These are phyloP conservation scores for pig (Sus scrofa) DNA, from an alignment of 2,113 vertebrate species.

Conservation along the genomic window DNA sequence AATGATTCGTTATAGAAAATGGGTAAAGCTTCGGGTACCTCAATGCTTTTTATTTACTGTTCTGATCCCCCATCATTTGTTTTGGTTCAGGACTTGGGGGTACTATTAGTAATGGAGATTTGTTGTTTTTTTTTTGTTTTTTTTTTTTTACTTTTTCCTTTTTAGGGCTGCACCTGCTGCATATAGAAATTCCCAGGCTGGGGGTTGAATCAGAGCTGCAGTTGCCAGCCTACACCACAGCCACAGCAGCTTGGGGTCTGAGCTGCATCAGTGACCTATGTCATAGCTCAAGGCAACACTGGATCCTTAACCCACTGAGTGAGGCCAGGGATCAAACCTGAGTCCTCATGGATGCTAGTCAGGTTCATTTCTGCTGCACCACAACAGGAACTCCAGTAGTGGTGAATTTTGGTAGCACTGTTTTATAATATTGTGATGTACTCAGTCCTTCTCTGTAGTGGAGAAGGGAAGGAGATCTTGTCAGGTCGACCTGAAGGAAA, in stretches of 20 bases:
- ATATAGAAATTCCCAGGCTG: too few species aligned
- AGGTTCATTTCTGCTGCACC: too few species aligned
- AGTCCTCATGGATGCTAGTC: too few species aligned
- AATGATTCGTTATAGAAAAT: constrained; percentile 32
- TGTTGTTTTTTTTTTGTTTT: background rate
- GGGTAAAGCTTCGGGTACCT: background rate
- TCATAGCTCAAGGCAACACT: too few species aligned
- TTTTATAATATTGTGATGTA: background rate
- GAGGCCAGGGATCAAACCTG: too few species aligned
- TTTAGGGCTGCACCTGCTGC: too few species aligned
- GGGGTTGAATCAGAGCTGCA: too few species aligned
- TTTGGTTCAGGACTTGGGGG: background rate
- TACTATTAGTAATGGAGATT: background rate
- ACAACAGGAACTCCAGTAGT: background rate
- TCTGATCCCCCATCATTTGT: background rate
- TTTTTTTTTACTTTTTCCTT: too few species aligned
- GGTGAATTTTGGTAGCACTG: background rate
- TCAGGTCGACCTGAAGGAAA: background rate
- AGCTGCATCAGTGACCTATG: too few species aligned
- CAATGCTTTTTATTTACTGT: background rate
- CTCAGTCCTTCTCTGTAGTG: background rate
- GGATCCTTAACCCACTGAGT: too few species aligned
- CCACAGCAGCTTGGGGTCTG: too few species aligned
- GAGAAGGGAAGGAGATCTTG: background rate
- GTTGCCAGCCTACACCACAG: too few species aligned